Percentiles rank a stretch among this genome's conserved stretches.
These are phyloP conservation scores for Zaprionus gabonicus DNA, from an alignment of 1,140 invertebrate genomes.

Conservation along the genomic window DNA sequence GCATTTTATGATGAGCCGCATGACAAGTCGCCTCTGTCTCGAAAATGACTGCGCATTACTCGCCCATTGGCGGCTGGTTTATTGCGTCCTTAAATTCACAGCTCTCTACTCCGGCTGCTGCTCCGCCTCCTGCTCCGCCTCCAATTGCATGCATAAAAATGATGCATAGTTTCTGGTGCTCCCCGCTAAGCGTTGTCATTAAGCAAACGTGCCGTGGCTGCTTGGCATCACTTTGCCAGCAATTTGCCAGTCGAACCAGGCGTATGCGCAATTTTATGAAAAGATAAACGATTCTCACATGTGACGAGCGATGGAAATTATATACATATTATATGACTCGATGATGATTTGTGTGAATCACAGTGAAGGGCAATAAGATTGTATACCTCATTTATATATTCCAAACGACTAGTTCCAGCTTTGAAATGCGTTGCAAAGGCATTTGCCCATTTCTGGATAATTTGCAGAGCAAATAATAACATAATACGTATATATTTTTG, in stretches of 20 bases:
- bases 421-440: too few species aligned
- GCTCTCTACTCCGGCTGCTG: slow-evolving; percentile 6
- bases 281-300: slow-evolving; percentile 7
- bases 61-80: slow-evolving; percentile 74
- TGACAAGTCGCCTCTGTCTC: slow-evolving; percentile 63
- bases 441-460: slow-evolving; percentile 10
- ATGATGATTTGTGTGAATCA: not conserved
- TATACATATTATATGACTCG: not conserved
- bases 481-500: slow-evolving; percentile 26
- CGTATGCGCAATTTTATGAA: slow-evolving; percentile 26
- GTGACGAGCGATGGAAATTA: not conserved
- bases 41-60: slow-evolving; percentile 66
- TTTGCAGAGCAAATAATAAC: slow-evolving; percentile 35
- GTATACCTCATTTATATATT: too few species aligned
- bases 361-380: too few species aligned
- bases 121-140: not conserved
- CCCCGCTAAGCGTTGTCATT: slow-evolving; percentile 69
- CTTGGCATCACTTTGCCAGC: not conserved
- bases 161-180: slow-evolving; percentile 68
- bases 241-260: slow-evolving; percentile 20
- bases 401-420: too few species aligned
- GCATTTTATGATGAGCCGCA: slow-evolving; percentile 74
- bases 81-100: slow-evolving; percentile 64
- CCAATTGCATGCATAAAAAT: slow-evolving; percentile 55
- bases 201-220: slow-evolving; percentile 40